Base-by-base conservation (phyloP, 2,797 vertebrate species). In the Graptemys geographica region DNA sequence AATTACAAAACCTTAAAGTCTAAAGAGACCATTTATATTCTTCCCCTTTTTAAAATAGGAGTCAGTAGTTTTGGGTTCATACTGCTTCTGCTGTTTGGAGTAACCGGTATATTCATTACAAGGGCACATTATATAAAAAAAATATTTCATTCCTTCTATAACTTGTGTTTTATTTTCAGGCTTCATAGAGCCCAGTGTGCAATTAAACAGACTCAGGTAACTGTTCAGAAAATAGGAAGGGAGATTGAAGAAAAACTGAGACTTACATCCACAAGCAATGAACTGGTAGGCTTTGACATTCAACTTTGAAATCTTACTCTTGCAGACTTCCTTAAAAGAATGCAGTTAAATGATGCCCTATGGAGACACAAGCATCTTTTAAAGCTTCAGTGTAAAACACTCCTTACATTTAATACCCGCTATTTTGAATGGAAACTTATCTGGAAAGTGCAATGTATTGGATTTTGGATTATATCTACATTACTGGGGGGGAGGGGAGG, bases 201-300 rank as follows among this genome's bases (percentile, higher is more conserved):
- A 98, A 99, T 99, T 98, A 99, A 99, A 98, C 99, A 99, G 98
- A 99, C 99, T 98, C 99, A 99, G 98, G 99, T 99, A 97, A 99
- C 99, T 0, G 99, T 99, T 97, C 99, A 99, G 98, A 99, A 98
- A 97, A 99, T 99, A 88, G 99, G 99, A 95, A 99, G 99, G 97
- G 99, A 99, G 98, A 99, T 99, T n/a, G 99, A 99, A 98, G 99
- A 99, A 95, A 99, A 99, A 94, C 98, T 99, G 74, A 98, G 99
- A 97, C 99, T 99, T 83, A 99, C 99, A 1, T 99, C 99, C 6
- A 97, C 99, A 69, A 99, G 99, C 98, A 99, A 99, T 0, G 99
- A 99, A 53, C 98, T 99, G 99, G 99, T 99, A 98, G 97, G 99
- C 98, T 96, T 65, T 69, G 28, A 41, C 83, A 59, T 72, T 52